These are phyloP conservation scores for Scomber japonicus DNA, from an alignment of 2,113 vertebrate genomes.

Conservation along the genomic window DNA sequence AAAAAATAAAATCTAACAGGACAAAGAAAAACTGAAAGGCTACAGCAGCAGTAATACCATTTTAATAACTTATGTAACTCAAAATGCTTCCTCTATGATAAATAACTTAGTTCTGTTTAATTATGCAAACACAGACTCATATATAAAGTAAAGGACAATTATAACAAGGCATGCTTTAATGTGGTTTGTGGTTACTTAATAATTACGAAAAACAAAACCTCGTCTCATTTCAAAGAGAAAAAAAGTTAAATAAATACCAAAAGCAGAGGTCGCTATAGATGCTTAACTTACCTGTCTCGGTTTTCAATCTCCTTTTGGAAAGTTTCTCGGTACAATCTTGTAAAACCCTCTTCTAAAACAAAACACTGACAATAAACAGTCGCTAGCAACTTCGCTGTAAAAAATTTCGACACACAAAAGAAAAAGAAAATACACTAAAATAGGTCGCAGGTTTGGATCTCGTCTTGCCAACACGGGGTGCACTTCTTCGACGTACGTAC, in stretches of 20 bases:
- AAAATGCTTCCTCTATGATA: conserved; percentile 2
- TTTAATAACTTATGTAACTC: conserved; percentile 34
- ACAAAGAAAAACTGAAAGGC: background rate
- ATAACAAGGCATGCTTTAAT: background rate
- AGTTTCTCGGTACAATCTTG: conserved; percentile 38
- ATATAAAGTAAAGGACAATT: background rate
- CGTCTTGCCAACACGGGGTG: conserved; percentile 23
- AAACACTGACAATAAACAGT: conserved; percentile 9
- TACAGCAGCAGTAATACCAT: background rate
- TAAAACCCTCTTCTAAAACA: background rate
- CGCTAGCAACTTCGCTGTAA: conserved; percentile 4
- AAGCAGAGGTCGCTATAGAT: conserved; percentile 44
- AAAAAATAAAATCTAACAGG: background rate
- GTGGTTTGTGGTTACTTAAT: background rate
- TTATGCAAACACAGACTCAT: background rate
- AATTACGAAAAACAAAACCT: background rate
- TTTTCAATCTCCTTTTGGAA: conserved; percentile 37
- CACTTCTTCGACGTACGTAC: conserved; percentile 4
- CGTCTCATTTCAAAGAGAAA: background rate
- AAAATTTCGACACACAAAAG: background rate
- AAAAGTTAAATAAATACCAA: background rate
- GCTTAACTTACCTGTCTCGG: conserved; percentile 59
- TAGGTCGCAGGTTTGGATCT: fast-evolving
- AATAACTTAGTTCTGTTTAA: conserved; percentile 11
- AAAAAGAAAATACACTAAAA: background rate